Evolutionary conservation across 2,797 vertebrate species (phyloP).

Genomic region (Cuculus canorus): DNA sequence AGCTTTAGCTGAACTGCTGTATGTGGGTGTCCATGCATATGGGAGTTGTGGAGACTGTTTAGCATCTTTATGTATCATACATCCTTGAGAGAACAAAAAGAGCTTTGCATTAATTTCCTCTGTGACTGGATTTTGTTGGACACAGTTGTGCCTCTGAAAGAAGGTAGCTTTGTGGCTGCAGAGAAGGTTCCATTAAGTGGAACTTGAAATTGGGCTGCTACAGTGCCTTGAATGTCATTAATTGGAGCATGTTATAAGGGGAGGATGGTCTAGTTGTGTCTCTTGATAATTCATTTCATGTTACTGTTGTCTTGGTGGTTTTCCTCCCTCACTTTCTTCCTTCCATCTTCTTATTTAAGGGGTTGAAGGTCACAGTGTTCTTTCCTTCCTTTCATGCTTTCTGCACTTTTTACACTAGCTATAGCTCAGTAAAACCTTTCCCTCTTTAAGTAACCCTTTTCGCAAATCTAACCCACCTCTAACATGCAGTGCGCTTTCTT

Average conservation of each 20-base stretch:
- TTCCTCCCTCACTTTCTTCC: background rate
- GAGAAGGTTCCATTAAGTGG: background rate
- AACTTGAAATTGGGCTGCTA: background rate
- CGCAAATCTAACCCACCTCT: background rate
- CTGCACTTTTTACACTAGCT: background rate
- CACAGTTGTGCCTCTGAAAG: slow-evolving; percentile 6
- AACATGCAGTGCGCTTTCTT: background rate
- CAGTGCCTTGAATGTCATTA: background rate
- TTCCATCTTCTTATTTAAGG: background rate
- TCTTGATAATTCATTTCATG: background rate
- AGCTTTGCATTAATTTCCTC: slow-evolving; percentile 6
- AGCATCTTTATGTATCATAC: background rate
- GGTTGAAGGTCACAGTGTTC: background rate
- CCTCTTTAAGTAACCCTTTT: background rate
- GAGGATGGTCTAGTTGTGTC: background rate
- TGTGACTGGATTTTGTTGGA: background rate
- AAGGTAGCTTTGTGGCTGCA: background rate
- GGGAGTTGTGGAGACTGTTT: background rate
- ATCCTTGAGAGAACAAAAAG: background rate
- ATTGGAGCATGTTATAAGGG: background rate
- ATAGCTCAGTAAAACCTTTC: background rate
- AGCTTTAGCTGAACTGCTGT: background rate
- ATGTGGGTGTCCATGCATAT: background rate
- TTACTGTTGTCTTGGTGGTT: background rate
- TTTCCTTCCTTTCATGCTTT: background rate